Percentiles rank a stretch among this genome's conserved stretches.
Conservation (phyloP, 1,140 invertebrate genomes). For the Saxidomus purpurata region DNA sequence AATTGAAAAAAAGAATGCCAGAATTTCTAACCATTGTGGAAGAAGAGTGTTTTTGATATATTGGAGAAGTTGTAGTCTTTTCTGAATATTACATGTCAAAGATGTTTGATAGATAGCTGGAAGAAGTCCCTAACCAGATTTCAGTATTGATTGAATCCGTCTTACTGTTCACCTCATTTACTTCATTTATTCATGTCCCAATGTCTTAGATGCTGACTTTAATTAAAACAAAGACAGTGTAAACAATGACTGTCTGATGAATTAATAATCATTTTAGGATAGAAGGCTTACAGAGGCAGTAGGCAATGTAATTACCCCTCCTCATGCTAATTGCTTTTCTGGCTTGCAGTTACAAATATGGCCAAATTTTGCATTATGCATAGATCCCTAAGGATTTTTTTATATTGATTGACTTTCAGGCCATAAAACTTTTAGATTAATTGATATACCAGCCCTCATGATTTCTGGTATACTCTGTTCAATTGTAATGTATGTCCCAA, state of each 20-base stretch:
- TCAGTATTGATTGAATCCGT: slow-evolving; percentile 27
- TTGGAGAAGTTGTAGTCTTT: neutral
- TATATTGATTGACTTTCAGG: slow-evolving; percentile 58
- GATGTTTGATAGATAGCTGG: slow-evolving; percentile 14
- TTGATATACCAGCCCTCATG: slow-evolving; percentile 21
- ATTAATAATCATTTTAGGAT: slow-evolving; percentile 56
- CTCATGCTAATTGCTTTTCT: slow-evolving; percentile 48
- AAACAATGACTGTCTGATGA: slow-evolving; percentile 33
- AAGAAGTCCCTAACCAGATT: neutral
- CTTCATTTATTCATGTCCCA: slow-evolving; percentile 52
- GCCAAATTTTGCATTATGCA: slow-evolving; percentile 60
- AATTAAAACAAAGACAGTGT: slow-evolving; percentile 49
- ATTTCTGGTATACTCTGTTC: slow-evolving; percentile 12
- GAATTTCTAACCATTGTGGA: no score
- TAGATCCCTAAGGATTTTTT: slow-evolving; percentile 55
- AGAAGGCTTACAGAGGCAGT: slow-evolving; percentile 28
- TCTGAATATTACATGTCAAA: neutral
- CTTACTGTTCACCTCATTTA: slow-evolving; percentile 25
- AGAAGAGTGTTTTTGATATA: neutral
- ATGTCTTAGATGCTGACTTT: slow-evolving; percentile 60
- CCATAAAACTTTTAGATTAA: slow-evolving; percentile 55
- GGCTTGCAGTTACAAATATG: slow-evolving; percentile 30
- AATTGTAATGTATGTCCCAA: neutral
- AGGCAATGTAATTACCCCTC: slow-evolving; percentile 18
- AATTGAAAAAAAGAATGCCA: no score